Percentiles rank a stretch among this genome's conserved stretches.
phyloP scores from a whole-genome alignment of 1,140 invertebrate genomes.

The Gryon sp. region DNA sequence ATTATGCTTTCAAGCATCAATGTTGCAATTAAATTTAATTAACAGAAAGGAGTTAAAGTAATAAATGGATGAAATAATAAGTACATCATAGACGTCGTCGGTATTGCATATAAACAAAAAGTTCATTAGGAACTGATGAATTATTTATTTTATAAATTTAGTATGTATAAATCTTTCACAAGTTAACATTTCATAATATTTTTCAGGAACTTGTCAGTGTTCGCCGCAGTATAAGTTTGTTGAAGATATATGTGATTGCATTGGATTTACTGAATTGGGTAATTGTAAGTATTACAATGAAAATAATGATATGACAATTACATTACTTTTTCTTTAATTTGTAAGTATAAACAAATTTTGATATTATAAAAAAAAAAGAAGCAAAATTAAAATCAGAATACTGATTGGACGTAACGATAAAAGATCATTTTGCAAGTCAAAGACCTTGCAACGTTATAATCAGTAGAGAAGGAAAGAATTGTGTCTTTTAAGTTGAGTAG shows the following conservation, averaged over 20 bases:
- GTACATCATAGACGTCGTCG: too few species aligned
- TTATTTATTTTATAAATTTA: not conserved
- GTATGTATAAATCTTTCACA: not conserved
- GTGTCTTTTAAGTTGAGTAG: constrained; percentile 23
- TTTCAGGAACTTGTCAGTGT: constrained; percentile 68
- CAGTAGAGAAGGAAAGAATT: constrained; percentile 6
- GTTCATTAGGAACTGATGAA: too few species aligned
- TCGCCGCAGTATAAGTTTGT: constrained; percentile 67
- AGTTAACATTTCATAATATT: constrained; percentile 1
- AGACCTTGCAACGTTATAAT: constrained; percentile 33
- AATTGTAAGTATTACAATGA: constrained; percentile 63
- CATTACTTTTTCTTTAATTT: not conserved
- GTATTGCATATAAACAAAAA: too few species aligned
- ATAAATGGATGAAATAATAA: not conserved
- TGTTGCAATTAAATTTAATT: constrained; percentile 5
- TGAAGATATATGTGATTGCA: constrained; percentile 66
- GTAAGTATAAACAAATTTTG: not conserved
- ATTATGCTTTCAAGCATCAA: constrained; percentile 21
- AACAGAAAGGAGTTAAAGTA: constrained; percentile 3
- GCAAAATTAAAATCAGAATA: too few species aligned
- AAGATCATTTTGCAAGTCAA: constrained; percentile 24
- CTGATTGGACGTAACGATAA: too few species aligned
- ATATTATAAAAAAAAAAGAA: constrained; percentile 1
- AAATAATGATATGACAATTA: not conserved
- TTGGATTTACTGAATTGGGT: constrained; percentile 67